These are phyloP conservation scores for Phymatocera aterrima DNA, from an alignment of 2,888 invertebrate genomes.

Conservation along the genomic window DNA sequence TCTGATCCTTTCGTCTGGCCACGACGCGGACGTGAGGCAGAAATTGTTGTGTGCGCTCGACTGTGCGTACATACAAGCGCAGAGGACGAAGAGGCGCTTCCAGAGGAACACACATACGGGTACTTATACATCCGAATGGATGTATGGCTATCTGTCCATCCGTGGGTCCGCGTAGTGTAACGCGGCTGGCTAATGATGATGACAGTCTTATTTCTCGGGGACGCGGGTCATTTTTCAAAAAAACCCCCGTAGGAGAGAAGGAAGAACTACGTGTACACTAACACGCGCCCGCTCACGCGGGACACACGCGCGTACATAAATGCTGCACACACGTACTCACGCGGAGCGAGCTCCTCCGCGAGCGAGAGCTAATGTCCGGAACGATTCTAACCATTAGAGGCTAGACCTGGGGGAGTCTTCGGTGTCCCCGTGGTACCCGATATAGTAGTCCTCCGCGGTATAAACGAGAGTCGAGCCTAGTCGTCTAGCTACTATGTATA, in stretches of 20 bases:
- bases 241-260: constrained; percentile 55
- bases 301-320: no score
- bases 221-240: constrained; percentile 74
- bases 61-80: background rate
- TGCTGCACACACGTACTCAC: constrained; percentile 55
- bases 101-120: no score
- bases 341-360: constrained; percentile 64
- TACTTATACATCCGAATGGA: background rate
- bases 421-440: constrained; percentile 17
- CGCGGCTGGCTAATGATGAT: constrained; percentile 73
- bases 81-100: background rate
- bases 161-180: constrained; percentile 61
- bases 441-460: no score
- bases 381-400: constrained; percentile 71
- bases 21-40: background rate
- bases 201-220: constrained; percentile 73
- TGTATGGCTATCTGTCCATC: background rate
- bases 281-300: no score
- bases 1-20: background rate
- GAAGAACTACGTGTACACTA: no score
- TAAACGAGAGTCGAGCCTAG: no score
- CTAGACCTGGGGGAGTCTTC: constrained; percentile 43
- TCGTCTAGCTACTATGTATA: background rate
- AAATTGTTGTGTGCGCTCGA: background rate
- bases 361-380: constrained; percentile 73